phyloP scores from a whole-genome alignment of 1,140 invertebrate genomes.

The Panulirus ornatus region DNA sequence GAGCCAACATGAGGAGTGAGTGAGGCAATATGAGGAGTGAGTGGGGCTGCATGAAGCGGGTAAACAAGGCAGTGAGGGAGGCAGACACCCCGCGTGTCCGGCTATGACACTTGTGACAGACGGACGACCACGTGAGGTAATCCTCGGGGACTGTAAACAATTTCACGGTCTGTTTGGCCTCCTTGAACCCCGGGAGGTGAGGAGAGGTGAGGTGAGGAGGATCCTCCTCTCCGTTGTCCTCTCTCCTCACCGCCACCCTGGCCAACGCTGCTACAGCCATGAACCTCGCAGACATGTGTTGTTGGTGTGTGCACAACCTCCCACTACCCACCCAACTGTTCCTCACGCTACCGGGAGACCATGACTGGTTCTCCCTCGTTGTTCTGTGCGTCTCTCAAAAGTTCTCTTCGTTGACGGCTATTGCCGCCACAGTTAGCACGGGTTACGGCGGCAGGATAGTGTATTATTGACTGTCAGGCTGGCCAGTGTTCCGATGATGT shows the following conservation, averaged over 20 bases:
- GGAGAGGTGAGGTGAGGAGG: too few species aligned
- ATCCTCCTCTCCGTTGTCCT: neutral
- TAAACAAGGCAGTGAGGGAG: neutral
- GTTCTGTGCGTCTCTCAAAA: too few species aligned
- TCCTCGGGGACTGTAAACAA: slow-evolving; percentile 40
- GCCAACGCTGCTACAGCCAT: neutral
- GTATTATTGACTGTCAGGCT: too few species aligned
- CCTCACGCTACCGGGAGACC: neutral
- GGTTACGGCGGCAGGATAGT: too few species aligned
- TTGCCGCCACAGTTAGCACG: too few species aligned
- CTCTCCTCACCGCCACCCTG: neutral
- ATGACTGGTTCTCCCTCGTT: too few species aligned
- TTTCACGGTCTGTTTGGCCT: slow-evolving; percentile 41
- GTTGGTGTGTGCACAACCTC: too few species aligned
- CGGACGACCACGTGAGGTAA: slow-evolving; percentile 57
- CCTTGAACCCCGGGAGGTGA: neutral
- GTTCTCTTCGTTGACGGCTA: too few species aligned
- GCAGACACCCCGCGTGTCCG: slow-evolving; percentile 1
- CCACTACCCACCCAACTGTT: too few species aligned
- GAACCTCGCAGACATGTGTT: slow-evolving; percentile 4
- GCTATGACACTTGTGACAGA: slow-evolving; percentile 58
- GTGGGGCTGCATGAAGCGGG: too few species aligned
- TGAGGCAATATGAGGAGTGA: neutral
- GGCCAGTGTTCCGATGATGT: neutral
- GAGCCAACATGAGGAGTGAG: neutral